phyloP scores from a whole-genome alignment of 2,888 invertebrate genomes.

The Chaetoderma sp. region DNA sequence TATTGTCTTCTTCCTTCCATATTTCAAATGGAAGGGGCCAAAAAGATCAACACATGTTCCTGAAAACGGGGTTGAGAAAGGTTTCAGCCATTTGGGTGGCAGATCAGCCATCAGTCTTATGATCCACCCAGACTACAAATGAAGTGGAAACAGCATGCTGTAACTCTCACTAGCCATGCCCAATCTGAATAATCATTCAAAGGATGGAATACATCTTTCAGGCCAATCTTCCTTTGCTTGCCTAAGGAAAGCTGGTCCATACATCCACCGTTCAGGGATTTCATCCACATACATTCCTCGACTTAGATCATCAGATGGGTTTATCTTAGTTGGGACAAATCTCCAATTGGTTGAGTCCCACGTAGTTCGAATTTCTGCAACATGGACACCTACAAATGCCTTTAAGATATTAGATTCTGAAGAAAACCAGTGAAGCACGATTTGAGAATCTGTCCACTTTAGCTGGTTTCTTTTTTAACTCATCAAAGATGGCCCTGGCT shows the following conservation, averaged over 20 bases:
- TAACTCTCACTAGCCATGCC: background rate
- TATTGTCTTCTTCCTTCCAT: background rate
- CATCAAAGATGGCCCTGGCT: background rate
- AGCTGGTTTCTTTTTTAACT: background rate
- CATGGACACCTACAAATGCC: background rate
- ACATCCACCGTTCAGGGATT: background rate
- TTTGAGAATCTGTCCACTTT: constrained; percentile 7
- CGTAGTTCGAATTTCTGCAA: constrained; percentile 9
- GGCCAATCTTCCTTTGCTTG: background rate
- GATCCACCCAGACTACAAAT: background rate
- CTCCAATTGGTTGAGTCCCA: constrained; percentile 9
- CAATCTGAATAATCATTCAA: background rate
- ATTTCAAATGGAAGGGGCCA: constrained; percentile 11
- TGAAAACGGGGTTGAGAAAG: constrained; percentile 3
- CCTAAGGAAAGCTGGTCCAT: background rate
- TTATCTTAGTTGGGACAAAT: constrained; percentile 2
- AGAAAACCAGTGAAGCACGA: constrained; percentile 6
- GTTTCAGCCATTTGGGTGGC: background rate
- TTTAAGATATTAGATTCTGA: background rate
- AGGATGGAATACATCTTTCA: background rate
- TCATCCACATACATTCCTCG: background rate
- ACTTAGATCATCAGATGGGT: constrained; percentile 9
- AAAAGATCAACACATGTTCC: constrained; percentile 16
- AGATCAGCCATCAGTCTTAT: constrained; percentile 9
- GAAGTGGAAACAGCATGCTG: background rate